These are phyloP conservation scores for Acipenser ruthenus DNA, from an alignment of 2,797 vertebrate species.

Conservation along the genomic window DNA sequence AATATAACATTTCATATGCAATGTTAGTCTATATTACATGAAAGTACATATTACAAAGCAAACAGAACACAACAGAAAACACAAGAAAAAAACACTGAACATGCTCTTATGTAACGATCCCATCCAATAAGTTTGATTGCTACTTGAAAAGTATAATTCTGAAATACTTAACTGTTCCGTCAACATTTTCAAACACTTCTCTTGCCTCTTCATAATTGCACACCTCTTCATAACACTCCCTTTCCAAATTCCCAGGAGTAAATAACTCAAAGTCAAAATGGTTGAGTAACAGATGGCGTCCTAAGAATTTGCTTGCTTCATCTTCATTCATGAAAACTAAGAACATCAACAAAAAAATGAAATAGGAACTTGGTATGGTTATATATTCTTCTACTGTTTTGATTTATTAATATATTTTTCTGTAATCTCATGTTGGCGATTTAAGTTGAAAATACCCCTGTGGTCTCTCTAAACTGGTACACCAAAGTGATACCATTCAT, in stretches of 20 bases:
- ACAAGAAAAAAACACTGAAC: not conserved
- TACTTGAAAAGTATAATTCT: too few relatives aligned
- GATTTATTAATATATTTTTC: too few relatives aligned
- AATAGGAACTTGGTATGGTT: not conserved
- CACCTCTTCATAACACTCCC: slow-evolving; percentile 82
- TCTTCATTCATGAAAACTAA: slow-evolving; percentile 76
- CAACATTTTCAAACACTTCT: slow-evolving; percentile 78
- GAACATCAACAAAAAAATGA: not conserved
- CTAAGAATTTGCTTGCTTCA: slow-evolving; percentile 73
- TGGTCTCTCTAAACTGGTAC: not conserved
- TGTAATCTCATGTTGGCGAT: too few relatives aligned
- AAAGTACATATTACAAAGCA: not conserved
- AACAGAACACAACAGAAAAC: not conserved
- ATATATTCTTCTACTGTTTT: too few relatives aligned
- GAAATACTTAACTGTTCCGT: slow-evolving; percentile 66
- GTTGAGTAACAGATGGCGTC: slow-evolving; percentile 79
- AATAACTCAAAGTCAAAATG: slow-evolving; percentile 90
- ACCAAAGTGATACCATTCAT: not conserved
- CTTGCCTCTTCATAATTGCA: slow-evolving; percentile 91
- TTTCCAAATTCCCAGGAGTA: slow-evolving; percentile 77
- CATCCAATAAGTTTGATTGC: too few relatives aligned
- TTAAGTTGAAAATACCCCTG: too few relatives aligned
- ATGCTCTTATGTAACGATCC: not conserved
- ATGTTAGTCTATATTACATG: too few relatives aligned
- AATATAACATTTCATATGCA: too few relatives aligned